A percentile compares a stretch with the other conserved stretches of the same genome.
Conservation (phyloP, 2,888 invertebrate species). For the Dasypolia templi region DNA sequence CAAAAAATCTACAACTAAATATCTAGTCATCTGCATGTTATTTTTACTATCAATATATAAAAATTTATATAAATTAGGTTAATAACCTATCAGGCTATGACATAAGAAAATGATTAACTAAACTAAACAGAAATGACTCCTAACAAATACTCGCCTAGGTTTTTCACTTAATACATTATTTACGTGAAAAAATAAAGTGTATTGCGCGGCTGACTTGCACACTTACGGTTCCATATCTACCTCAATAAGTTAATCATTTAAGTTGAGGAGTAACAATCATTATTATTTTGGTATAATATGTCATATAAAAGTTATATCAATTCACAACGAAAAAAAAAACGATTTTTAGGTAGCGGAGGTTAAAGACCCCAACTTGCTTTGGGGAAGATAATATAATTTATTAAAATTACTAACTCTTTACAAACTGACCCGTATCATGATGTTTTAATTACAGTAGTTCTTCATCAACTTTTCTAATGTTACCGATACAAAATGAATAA, state of each 20-base stretch:
- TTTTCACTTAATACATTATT: neutral
- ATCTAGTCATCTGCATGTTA: neutral
- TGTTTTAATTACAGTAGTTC: neutral
- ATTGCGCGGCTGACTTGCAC: neutral
- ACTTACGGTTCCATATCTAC: neutral
- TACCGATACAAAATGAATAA: neutral
- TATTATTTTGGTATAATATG: too few relatives aligned
- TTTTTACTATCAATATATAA: too few relatives aligned
- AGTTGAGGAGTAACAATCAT: neutral
- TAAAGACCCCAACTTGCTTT: constrained; percentile 70
- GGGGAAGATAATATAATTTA: constrained; percentile 58
- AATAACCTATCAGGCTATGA: neutral
- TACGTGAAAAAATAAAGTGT: too few relatives aligned
- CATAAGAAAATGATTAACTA: neutral
- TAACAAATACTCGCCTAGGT: neutral
- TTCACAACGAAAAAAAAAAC: too few relatives aligned
- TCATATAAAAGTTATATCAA: too few relatives aligned
- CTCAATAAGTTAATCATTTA: neutral
- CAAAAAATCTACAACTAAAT: neutral
- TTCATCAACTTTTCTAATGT: neutral
- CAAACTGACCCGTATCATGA: neutral
- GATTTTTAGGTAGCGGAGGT: neutral
- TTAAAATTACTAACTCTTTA: neutral
- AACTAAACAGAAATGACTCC: neutral
- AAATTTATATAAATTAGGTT: neutral